These are phyloP conservation scores for Caenorhabditis briggsae DNA, from an alignment of 1,140 invertebrate species.

Conservation along the genomic window DNA sequence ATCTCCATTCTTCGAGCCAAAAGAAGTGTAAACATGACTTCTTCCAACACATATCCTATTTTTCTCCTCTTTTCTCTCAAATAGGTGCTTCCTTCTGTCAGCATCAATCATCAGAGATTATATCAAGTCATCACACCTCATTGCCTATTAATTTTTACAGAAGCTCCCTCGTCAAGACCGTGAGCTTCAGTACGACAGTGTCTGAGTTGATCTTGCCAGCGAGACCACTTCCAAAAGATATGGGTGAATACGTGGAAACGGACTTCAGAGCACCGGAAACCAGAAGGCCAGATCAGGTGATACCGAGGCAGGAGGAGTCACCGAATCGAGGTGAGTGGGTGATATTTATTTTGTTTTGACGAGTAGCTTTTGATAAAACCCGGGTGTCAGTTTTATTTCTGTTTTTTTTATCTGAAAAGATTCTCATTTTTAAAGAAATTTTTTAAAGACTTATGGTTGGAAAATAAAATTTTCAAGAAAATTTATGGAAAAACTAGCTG, in stretches of 20 bases:
- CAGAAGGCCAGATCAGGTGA: neutral
- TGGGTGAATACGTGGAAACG: conserved; percentile 13
- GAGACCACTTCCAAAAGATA: neutral
- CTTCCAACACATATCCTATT: neutral
- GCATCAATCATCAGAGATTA: conserved; percentile 34
- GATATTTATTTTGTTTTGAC: neutral
- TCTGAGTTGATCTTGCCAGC: conserved; percentile 13
- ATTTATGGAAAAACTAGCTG: too few relatives aligned
- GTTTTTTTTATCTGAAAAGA: too few relatives aligned
- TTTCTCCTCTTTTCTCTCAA: neutral
- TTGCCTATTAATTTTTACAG: conserved; percentile 6
- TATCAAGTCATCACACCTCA: neutral
- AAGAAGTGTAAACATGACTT: conserved; percentile 9
- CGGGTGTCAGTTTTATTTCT: too few relatives aligned
- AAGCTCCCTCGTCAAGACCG: conserved; percentile 42
- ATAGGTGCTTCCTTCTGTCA: conserved; percentile 30
- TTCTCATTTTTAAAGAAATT: too few relatives aligned
- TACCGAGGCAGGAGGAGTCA: neutral
- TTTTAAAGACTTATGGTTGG: too few relatives aligned
- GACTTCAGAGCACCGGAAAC: neutral
- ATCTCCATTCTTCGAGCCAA: neutral
- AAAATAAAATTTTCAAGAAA: too few relatives aligned
- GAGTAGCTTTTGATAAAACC: too few relatives aligned
- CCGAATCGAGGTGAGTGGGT: neutral
- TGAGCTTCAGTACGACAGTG: conserved; percentile 43